Base-by-base conservation (phyloP, 2,888 invertebrate genomes). In the Stramonita haemastoma region DNA sequence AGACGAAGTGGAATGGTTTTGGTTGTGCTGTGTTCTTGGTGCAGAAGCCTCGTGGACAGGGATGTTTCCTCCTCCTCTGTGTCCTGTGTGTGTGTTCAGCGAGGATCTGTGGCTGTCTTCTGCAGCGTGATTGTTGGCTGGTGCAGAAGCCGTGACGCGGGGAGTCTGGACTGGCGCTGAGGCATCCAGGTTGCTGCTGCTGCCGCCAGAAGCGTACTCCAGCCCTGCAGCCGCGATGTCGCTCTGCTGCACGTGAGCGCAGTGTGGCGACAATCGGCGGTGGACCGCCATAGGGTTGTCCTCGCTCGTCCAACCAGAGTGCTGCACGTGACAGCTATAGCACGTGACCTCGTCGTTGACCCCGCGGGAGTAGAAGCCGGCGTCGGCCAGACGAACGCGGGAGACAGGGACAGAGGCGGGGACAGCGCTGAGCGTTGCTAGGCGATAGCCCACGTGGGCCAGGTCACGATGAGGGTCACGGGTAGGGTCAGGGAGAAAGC, bases 361-460 rank as follows among this genome's bases (percentile, higher is more conserved):
- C n/a, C 89, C 89, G 46, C 89, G 84, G 70, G n/a, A 89, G 85
- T 85, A 89, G 46, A 89, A 89, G 17, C 89, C 89, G 22, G 89
- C 89, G 57, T 89, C 57, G 0, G 89, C 89, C 70, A 89, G 73
- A n/a, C 70, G 60, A 8, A 89, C n/a, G 32, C 89, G 85, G 17
- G 89, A 89, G 19, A 85, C 85, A 0, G 70, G 70, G 0, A 70
- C 46, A 0, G 56, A 70, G 56, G 73, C 29, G 19, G 89, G 89
- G 19, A 89, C 77, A n/a, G 89, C 89, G 36, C 85, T 56, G 36
- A 89, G 73, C 56, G 89, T 85, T 17, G 89, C 89, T 56, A 89
- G 36, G 73, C 89, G 89, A 89, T 89, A 89, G 22, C 89, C 89
- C 32, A 89, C 29, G 56, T 89, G 73, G 29, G 70, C 83, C 60